phyloP scores from a whole-genome alignment of 2,113 vertebrate species.

The Antidorcas marsupialis region DNA sequence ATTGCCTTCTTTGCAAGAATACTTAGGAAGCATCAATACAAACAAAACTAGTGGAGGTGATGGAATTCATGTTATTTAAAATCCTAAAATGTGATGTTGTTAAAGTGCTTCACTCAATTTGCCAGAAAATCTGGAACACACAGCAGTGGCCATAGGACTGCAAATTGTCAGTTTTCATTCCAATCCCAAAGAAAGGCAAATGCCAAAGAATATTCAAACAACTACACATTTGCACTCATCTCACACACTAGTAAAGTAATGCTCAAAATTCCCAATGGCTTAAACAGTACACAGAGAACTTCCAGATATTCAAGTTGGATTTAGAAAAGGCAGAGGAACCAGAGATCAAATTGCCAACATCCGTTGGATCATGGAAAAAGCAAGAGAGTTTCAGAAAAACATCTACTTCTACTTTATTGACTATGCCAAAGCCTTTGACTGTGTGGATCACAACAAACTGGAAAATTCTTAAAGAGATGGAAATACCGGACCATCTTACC shows the following conservation, averaged over 20 bases:
- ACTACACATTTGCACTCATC: neutral
- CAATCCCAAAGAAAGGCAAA: neutral
- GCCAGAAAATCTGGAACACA: neutral
- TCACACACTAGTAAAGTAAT: neutral
- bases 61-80: neutral
- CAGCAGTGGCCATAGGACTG: neutral
- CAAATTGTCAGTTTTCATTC: neutral
- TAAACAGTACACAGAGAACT: neutral
- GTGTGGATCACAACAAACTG: neutral
- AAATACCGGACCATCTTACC: neutral
- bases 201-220: neutral
- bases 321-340: neutral
- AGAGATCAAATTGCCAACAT: neutral
- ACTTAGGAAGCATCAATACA: neutral
- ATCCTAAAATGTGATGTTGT: neutral
- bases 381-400: neutral
- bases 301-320: neutral
- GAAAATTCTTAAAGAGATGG: neutral
- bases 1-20: neutral
- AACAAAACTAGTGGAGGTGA: neutral
- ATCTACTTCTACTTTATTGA: neutral
- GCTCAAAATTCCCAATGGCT: neutral
- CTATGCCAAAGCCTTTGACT: neutral
- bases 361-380: fast-evolving
- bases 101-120: neutral